These are phyloP conservation scores for Chaetoderma sp. DNA, from an alignment of 2,888 invertebrate genomes.

Conservation along the genomic window DNA sequence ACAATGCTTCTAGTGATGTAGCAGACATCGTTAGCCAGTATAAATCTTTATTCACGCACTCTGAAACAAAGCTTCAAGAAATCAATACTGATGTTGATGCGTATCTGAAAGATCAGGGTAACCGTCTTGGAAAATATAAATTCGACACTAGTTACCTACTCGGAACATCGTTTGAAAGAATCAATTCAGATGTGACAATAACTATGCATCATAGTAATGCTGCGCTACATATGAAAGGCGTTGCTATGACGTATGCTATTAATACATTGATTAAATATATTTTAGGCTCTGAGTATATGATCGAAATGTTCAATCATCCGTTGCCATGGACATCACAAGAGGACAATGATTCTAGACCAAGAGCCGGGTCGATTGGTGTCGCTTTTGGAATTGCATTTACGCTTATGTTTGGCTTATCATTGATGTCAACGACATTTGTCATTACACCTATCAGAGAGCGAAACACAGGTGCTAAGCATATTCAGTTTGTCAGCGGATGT, in stretches of 20 bases:
- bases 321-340: conserved; percentile 36
- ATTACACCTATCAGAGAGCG: conserved; percentile 61
- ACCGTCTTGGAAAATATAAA: conserved; percentile 53
- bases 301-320: conserved; percentile 42
- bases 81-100: neutral
- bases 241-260: conserved; percentile 73
- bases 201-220: conserved; percentile 83
- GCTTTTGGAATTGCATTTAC: conserved; percentile 47
- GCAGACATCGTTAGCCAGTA: neutral
- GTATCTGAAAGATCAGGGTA: conserved; percentile 39
- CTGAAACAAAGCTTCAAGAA: too few species aligned
- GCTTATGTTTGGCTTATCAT: conserved; percentile 62
- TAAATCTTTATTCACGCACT: neutral
- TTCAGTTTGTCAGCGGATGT: conserved; percentile 63
- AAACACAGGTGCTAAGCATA: conserved; percentile 53
- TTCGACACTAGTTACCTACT: conserved; percentile 65
- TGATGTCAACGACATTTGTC: conserved; percentile 59
- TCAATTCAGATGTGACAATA: conserved; percentile 17
- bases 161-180: conserved; percentile 51
- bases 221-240: conserved; percentile 80
- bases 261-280: conserved; percentile 43
- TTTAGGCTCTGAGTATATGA: neutral
- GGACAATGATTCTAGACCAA: neutral
- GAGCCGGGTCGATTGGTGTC: conserved; percentile 6
- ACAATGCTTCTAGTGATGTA: too few species aligned